Percentiles rank a stretch among this genome's conserved stretches.
These are phyloP conservation scores for Eriosoma lanigerum DNA, from an alignment of 1,140 invertebrate genomes.

Conservation along the genomic window DNA sequence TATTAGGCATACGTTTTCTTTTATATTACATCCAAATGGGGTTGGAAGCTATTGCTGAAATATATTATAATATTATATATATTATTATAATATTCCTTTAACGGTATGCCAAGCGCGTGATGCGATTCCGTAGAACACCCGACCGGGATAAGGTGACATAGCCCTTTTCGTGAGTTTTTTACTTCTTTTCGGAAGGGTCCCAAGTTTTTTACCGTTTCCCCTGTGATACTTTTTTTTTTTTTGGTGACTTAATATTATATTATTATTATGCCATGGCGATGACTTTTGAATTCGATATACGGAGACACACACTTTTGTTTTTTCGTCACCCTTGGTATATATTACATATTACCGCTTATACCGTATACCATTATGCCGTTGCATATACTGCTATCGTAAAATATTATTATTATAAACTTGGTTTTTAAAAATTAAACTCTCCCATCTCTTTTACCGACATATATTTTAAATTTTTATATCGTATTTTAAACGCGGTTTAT, in stretches of 20 bases:
- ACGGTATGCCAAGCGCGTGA: slow-evolving; percentile 19
- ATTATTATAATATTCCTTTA: slow-evolving; percentile 16
- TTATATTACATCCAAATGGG: neutral
- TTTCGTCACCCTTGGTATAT: too few relatives aligned
- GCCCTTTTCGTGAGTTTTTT: neutral
- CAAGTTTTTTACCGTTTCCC: slow-evolving; percentile 1
- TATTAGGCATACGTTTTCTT: neutral
- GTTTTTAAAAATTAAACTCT: neutral
- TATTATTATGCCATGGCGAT: too few relatives aligned
- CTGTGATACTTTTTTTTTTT: too few relatives aligned
- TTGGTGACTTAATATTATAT: too few relatives aligned
- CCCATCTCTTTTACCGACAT: too few relatives aligned
- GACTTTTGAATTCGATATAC: slow-evolving; percentile 8
- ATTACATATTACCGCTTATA: too few relatives aligned
- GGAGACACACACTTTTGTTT: too few relatives aligned
- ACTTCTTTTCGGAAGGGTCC: neutral
- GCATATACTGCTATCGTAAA: too few relatives aligned
- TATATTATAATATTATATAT: neutral
- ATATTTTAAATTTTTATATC: too few relatives aligned
- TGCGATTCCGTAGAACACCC: neutral
- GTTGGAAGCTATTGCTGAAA: neutral
- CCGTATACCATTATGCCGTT: too few relatives aligned
- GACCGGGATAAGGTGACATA: neutral
- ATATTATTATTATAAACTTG: too few relatives aligned
- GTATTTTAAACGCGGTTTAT: too few relatives aligned